A percentile compares a stretch with the other conserved stretches of the same genome.
Evolutionary conservation across 2,888 invertebrate genomes (phyloP).

Genomic region (Disparrhopalites patrizii): DNA sequence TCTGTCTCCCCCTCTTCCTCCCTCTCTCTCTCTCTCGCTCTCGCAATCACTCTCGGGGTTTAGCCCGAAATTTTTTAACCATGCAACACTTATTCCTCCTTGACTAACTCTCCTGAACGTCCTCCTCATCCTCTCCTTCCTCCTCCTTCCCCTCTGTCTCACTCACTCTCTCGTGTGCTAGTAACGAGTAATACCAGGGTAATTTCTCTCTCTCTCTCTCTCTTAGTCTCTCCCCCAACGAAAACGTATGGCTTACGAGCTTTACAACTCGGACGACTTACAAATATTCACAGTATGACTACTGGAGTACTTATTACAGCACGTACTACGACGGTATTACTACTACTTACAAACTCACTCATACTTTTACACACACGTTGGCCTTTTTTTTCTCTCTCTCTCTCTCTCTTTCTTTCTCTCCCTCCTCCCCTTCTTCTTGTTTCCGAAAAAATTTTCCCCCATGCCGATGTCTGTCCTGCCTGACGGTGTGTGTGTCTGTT

Average conservation of each 20-base stretch:
- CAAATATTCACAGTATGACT: too few species aligned
- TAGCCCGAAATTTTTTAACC: too few species aligned
- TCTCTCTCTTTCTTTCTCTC: neutral
- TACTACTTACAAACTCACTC: neutral
- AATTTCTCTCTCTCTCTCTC: neutral
- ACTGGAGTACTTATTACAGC: too few species aligned
- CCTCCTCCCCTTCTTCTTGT: slow-evolving; percentile 12
- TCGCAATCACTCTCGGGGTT: too few species aligned
- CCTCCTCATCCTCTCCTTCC: too few species aligned
- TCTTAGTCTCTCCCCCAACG: too few species aligned
- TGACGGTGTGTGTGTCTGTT: slow-evolving; percentile 22
- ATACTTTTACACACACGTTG: neutral
- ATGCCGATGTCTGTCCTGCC: slow-evolving; percentile 17
- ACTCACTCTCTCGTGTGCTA: neutral
- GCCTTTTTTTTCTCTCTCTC: slow-evolving; percentile 13
- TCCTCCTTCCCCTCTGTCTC: neutral
- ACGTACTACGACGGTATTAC: too few species aligned
- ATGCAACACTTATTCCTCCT: too few species aligned
- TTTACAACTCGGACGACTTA: neutral
- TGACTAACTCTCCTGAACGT: too few species aligned
- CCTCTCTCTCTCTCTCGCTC: too few species aligned
- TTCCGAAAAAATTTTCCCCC: slow-evolving; percentile 11
- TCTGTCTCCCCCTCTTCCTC: too few species aligned
- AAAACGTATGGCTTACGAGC: too few species aligned
- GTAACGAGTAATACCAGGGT: slow-evolving; percentile 1